Evolutionary conservation across 53 echinoderm and acorn worm genomes (phyloP), one percentile per base, ranked within the genome.

Genomic region (Apostichopus leukothele): DNA sequence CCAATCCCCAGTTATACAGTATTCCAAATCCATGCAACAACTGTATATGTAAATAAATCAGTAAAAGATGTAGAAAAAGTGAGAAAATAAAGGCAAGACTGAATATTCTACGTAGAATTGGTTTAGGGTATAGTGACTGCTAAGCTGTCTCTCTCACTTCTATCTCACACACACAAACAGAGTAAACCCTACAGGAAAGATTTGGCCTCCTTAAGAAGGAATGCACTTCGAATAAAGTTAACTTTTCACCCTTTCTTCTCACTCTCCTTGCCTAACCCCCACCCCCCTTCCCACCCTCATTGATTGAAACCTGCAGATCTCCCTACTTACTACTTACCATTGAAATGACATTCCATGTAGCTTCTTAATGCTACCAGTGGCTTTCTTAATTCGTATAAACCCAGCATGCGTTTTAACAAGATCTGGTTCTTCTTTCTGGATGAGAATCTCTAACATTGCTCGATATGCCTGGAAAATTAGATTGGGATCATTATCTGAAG

Each of bases 401-500:
- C 96, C 93, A 5, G 89, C 90, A 76, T 91, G 93, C 18, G 27
- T 90, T 89, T 89, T 90, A 79, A 78, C 90, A 51, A 96, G 86
- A 19, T 90, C 92, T 10, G 86, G 89, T 11, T 88, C 73, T 75
- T 88, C 79, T 25, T 87, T 88, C 51, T 94, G 96, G 67, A 94
- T 96, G 53, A 96, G 21, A 25, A 94, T 80, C 76, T 96, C 96
- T 54, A 96, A 80, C 13, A 93, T 88, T 21, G 94, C 92, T 59
- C 96, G 88, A 75, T 96, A 96, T 4, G 91, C 94, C 85, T 96
- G 96, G 18, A 94, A 90, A 10, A 90, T 88, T 20, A 96, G 74
- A 87, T 92, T 91, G 19, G 92, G 91, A 76, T 93, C 90, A 67
- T 88, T 75, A 16, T 75, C 75, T 75, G 75, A 75, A 75, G 22